Percentiles rank a stretch among this genome's conserved stretches.
These are phyloP conservation scores for Cinara cedri DNA, from an alignment of 2,888 invertebrate species.

Conservation along the genomic window DNA sequence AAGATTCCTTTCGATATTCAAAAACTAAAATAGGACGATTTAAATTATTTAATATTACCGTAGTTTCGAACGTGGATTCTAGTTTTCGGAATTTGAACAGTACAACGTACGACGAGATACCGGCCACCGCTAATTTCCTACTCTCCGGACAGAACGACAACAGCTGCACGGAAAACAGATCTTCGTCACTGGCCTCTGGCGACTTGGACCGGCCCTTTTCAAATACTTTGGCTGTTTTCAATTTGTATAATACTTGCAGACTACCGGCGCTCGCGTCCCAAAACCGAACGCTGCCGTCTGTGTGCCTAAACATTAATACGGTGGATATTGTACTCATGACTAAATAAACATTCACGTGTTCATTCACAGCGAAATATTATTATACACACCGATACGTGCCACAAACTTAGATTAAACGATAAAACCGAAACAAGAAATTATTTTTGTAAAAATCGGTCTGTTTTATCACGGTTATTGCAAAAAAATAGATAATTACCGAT, in stretches of 20 bases:
- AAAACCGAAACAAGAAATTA: no score
- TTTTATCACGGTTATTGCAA: no score
- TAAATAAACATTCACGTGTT: neutral
- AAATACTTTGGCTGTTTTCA: conserved; percentile 94
- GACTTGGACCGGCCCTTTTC: conserved; percentile 75
- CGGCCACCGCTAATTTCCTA: conserved; percentile 84
- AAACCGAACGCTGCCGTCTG: conserved; percentile 98
- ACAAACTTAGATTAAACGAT: no score
- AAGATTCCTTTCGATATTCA: no score
- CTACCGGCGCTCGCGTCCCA: conserved; percentile 98
- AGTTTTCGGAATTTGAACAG: conserved; percentile 94
- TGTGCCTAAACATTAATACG: conserved; percentile 72
- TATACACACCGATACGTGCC: no score
- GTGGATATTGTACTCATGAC: neutral
- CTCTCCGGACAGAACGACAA: conserved; percentile 94
- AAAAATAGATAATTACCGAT: no score
- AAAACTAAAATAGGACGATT: no score
- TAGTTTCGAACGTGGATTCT: conserved; percentile 82
- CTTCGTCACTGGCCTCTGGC: conserved; percentile 70
- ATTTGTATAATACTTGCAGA: conserved; percentile 94
- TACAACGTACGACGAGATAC: conserved; percentile 90
- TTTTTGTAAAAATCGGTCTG: no score
- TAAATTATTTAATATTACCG: conserved; percentile 66
- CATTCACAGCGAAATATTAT: no score
- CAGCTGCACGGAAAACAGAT: conserved; percentile 88